Evolutionary conservation across 2,113 vertebrate species (phyloP), one percentile per base, ranked within the genome.

Genomic region (Lates calcarifer): DNA sequence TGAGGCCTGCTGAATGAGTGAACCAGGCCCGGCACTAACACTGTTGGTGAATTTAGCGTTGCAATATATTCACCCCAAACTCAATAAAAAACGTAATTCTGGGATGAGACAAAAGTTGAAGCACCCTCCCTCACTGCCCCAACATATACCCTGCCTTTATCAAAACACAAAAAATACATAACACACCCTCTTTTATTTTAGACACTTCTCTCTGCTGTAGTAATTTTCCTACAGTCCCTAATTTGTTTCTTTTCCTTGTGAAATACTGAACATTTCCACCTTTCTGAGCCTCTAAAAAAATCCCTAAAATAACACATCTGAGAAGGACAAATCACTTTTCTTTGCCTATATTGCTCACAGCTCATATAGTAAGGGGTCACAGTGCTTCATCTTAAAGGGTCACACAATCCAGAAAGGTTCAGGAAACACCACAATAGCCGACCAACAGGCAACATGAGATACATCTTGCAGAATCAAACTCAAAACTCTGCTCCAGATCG

Each of bases 361-460:
- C 60, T 79, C 24, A n/a, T 0, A 4, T n/a, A 56, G 20, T 15
- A 22, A 66, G 8, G 9, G 14, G 18, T 43, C 51, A 17, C 0
- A 43, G 22, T 12, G 37, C 35, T 22, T 49, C 20, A 26, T 20
- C 33, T 45, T 1, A 43, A 68, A 35, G 57, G 1, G 35, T 70
- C 29, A 39, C 2, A 39, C 2, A 31, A 51, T 12, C 43, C 28
- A 37, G 8, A 61, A 45, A 1, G 0, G 15, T 43, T 22, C 15
- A 51, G 14, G 35, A 31, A 37, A 9, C 61, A 11, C 13, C 3
- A 10, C 33, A 28, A 41, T 6, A 49, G 1, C 24, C 35, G 28
- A n/a, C 61, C 31, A 53, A 9, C 14, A 10, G 26, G 37, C 28
- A 1, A 47, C 72, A 56, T 56, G 13, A 14, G 14, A 51, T 12